phyloP scores from a whole-genome alignment of 2,113 vertebrate genomes.

The Oncorhynchus clarkii region DNA sequence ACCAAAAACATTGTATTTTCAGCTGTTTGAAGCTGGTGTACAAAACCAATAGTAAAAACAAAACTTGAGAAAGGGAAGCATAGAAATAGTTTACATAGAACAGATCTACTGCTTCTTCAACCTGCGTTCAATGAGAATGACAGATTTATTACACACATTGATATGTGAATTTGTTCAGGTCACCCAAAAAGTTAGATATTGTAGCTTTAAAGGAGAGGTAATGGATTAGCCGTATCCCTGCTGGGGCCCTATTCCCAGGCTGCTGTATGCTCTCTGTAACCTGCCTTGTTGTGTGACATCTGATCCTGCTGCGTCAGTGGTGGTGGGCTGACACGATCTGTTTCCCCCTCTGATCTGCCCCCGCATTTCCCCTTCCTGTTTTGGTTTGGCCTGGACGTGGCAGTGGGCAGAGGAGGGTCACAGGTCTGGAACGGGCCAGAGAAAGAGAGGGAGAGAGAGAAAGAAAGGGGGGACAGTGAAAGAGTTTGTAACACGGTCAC shows the following conservation, averaged over 20 bases:
- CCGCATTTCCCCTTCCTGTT: conserved; percentile 71
- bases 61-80: too few relatives aligned
- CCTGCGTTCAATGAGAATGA: too few relatives aligned
- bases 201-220: neutral
- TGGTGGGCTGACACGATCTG: neutral
- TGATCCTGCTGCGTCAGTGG: neutral
- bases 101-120: too few relatives aligned
- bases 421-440: neutral
- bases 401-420: conserved; percentile 58
- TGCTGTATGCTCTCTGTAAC: neutral
- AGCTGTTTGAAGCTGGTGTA: too few relatives aligned
- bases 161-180: too few relatives aligned
- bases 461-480: conserved; percentile 46
- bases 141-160: too few relatives aligned
- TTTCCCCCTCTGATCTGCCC: conserved; percentile 58
- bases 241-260: neutral
- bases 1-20: too few relatives aligned
- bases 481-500: conserved; percentile 65
- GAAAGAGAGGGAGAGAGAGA: neutral
- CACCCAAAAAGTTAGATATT: too few relatives aligned
- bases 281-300: neutral
- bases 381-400: conserved; percentile 23
- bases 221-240: neutral
- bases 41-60: too few relatives aligned
- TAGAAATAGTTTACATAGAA: too few relatives aligned